Base-by-base conservation (phyloP, 1,140 invertebrate species). In the Pseudomyrmex concolor region DNA sequence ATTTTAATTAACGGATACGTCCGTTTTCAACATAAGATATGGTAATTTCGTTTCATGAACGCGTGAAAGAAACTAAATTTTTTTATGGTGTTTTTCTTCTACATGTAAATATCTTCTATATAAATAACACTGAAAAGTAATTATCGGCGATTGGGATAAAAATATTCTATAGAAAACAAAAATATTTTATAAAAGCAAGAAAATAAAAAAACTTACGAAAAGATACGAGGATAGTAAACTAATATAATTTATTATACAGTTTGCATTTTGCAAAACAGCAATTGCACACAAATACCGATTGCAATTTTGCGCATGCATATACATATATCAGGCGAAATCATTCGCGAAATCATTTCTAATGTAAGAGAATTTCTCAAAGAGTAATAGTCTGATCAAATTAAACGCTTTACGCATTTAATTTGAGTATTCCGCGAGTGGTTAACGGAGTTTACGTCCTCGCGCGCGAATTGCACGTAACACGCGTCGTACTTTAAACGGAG, bases 401-500 rank as follows among this genome's bases (percentile, higher is more conserved):
- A 59, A 34, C 43, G 43, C 66, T 50, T 59, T 57, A 19, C 59
- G 54, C 22, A 80, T 70, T 78, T 78, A 70, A 78, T 78, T 78
- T 70, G 54, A 70, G 64, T 55, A 78, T 80, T 80, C 54, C 54
- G 43, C 54, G 74, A 19, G 43, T 50, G 8, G 34, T 34, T 80
- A 59, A 80, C 12, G 59, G 66, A 71, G 70, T 80, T 34, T 80
- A 71, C 66, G n/a, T 71, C 45, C 19, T 71, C 43, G 66, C 22
- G 51, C 43, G 66, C 22, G 43, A 59, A 80, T 80, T 60, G 66
- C 55, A 54, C 66, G 54, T 57, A 34, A 70, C 55, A 57, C 54
- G 51, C 54, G 66, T 54, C 66, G 76, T 34, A 59, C 76, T 84
- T 77, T 84, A 83, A 85, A 63, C 54, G 84, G 78, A 74, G 78